A percentile compares a stretch with the other conserved stretches of the same genome.
Conservation (phyloP, 2,113 vertebrate genomes). For the Cephalopterus ornatus region DNA sequence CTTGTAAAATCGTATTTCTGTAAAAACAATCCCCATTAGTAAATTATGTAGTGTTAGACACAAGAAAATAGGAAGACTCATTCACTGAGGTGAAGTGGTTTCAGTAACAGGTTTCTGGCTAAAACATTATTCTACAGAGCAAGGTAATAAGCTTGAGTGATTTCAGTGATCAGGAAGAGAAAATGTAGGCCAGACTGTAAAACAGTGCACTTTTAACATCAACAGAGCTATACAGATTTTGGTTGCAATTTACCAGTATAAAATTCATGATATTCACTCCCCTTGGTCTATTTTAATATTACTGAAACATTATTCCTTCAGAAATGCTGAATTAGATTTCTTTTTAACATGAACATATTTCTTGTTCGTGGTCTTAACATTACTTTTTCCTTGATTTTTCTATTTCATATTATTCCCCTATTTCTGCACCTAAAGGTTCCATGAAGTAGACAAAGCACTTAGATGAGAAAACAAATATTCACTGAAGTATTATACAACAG, state of each 20-base stretch:
- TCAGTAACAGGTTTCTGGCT: background rate
- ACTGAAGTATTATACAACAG: background rate
- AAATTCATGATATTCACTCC: background rate
- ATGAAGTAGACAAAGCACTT: background rate
- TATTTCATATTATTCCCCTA: background rate
- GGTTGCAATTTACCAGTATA: background rate
- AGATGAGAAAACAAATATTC: background rate
- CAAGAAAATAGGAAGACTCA: background rate
- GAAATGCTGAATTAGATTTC: background rate
- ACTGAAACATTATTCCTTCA: background rate
- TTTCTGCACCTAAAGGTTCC: background rate
- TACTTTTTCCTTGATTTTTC: background rate
- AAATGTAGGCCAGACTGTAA: background rate
- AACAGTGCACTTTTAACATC: background rate
- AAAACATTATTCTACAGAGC: background rate
- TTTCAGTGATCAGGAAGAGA: background rate
- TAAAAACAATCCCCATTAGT: background rate
- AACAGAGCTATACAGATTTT: background rate
- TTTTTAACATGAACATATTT: background rate
- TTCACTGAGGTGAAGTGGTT: background rate
- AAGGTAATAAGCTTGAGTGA: background rate
- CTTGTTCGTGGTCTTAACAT: background rate
- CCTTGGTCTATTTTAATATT: background rate
- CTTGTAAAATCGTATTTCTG: background rate
- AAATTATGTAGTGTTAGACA: background rate